phyloP scores from a whole-genome alignment of 2,888 invertebrate genomes.

The Hyppa rectilinea region DNA sequence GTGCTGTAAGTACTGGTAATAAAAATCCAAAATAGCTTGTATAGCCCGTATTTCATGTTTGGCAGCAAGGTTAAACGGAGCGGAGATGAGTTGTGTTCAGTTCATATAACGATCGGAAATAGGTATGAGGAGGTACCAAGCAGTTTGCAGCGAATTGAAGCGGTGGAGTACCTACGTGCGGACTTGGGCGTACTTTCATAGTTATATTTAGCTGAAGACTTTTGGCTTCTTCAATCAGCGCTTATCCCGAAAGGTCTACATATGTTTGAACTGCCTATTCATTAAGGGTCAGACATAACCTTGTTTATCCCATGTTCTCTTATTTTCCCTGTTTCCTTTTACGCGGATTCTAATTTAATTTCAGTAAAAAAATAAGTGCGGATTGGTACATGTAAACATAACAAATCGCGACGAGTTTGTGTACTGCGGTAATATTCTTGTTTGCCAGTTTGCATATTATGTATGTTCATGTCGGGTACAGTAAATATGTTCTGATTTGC shows the following conservation, averaged over 20 bases:
- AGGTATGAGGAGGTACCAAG: constrained; percentile 21
- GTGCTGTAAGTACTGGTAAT: neutral
- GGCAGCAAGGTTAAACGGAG: constrained; percentile 25
- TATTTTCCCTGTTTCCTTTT: constrained; percentile 24
- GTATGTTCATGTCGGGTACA: constrained; percentile 34
- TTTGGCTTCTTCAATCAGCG: neutral
- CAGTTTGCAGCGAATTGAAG: constrained; percentile 12
- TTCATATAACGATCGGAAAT: constrained; percentile 45
- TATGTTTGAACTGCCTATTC: constrained; percentile 32
- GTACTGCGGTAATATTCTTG: constrained; percentile 46
- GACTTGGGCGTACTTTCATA: constrained; percentile 1
- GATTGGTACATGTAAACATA: constrained; percentile 13
- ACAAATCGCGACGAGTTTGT: constrained; percentile 23
- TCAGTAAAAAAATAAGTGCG: constrained; percentile 22
- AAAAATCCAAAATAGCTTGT: constrained; percentile 4
- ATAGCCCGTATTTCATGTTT: constrained; percentile 24
- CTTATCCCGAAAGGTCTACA: constrained; percentile 1
- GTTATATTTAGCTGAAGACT: constrained; percentile 10
- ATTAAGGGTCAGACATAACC: constrained; percentile 31
- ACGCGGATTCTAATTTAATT: constrained; percentile 40
- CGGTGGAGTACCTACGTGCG: neutral
- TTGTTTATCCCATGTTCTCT: constrained; percentile 23
- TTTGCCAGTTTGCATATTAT: constrained; percentile 47
- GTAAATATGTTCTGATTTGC: constrained; percentile 53
- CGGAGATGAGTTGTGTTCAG: constrained; percentile 52